phyloP scores from a whole-genome alignment of 2,113 vertebrate species.

The Apus apus region DNA sequence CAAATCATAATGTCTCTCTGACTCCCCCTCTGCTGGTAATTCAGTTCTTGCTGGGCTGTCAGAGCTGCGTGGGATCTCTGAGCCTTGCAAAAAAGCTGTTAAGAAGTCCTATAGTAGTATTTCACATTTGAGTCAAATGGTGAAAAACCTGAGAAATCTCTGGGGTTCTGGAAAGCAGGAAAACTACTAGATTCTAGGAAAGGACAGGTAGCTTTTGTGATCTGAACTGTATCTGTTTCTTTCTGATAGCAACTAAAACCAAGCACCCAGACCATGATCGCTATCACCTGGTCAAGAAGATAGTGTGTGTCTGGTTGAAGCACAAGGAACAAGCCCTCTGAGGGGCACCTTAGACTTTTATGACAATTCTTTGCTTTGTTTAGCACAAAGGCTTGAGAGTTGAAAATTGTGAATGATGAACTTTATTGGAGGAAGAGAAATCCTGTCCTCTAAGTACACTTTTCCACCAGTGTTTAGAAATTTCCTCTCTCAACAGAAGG shows the following conservation, averaged over 20 bases:
- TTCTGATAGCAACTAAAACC: not conserved
- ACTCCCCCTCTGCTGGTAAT: slow-evolving; percentile 29
- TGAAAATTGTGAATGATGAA: not conserved
- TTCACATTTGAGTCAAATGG: not conserved
- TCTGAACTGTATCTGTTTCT: not conserved
- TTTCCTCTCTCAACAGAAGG: not conserved
- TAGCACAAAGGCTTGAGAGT: not conserved
- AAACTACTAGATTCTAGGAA: not conserved
- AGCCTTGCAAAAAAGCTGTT: not conserved
- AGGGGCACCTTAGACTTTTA: not conserved
- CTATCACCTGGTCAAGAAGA: not conserved
- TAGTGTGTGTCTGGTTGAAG: not conserved
- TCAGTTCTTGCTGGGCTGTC: not conserved
- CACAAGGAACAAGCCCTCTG: not conserved
- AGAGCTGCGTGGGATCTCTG: not conserved
- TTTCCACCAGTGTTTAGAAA: not conserved
- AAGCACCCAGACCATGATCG: not conserved
- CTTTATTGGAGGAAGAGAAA: not conserved
- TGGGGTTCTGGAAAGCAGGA: not conserved
- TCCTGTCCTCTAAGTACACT: not conserved
- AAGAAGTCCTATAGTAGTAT: not conserved
- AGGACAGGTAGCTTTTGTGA: not conserved
- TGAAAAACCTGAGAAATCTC: not conserved
- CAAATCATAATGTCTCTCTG: not conserved
- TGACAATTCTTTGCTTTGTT: not conserved